These are phyloP conservation scores for Virgularia gustaviana DNA, from an alignment of 92 coral and sea anemone genomes.

Conservation along the genomic window DNA sequence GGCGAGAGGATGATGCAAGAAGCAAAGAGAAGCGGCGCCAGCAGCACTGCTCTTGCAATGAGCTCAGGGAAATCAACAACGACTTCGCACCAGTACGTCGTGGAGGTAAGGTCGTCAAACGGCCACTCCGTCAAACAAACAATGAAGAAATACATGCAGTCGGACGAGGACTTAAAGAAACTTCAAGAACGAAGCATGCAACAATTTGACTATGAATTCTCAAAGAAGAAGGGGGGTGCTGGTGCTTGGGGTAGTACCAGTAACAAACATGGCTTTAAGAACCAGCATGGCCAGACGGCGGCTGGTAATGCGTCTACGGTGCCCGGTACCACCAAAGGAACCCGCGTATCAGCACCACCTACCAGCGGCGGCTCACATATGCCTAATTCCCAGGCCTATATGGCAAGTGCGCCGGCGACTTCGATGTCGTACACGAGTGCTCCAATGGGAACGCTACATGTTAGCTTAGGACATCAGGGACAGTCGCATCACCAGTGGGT, in stretches of 20 bases:
- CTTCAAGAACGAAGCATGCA: conserved; percentile 38
- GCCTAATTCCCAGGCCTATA: conserved; percentile 11
- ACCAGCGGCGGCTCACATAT: background rate
- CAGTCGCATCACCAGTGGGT: conserved; percentile 39
- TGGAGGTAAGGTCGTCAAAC: conserved; percentile 47
- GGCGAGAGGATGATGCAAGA: conserved; percentile 8
- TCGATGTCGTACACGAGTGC: conserved; percentile 10
- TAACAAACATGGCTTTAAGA: conserved; percentile 18
- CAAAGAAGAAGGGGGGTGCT: conserved; percentile 16
- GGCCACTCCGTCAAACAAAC: conserved; percentile 49
- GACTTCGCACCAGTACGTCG: conserved; percentile 11
- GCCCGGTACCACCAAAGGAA: conserved; percentile 24
- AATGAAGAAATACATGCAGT: conserved; percentile 33
- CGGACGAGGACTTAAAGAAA: conserved; percentile 28
- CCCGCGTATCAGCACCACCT: conserved; percentile 12
- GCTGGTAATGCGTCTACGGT: conserved; percentile 16
- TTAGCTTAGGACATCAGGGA: conserved; percentile 41
- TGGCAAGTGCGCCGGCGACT: conserved; percentile 14
- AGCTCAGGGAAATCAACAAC: background rate
- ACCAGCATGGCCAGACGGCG: conserved; percentile 21
- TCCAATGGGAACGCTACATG: conserved; percentile 20
- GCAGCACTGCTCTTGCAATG: background rate
- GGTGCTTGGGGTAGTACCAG: background rate
- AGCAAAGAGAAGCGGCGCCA: background rate
- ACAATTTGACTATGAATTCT: conserved; percentile 22